Evolutionary conservation across 1,140 invertebrate species (phyloP), one percentile per base, ranked within the genome.

Genomic region (Periplaneta americana): DNA sequence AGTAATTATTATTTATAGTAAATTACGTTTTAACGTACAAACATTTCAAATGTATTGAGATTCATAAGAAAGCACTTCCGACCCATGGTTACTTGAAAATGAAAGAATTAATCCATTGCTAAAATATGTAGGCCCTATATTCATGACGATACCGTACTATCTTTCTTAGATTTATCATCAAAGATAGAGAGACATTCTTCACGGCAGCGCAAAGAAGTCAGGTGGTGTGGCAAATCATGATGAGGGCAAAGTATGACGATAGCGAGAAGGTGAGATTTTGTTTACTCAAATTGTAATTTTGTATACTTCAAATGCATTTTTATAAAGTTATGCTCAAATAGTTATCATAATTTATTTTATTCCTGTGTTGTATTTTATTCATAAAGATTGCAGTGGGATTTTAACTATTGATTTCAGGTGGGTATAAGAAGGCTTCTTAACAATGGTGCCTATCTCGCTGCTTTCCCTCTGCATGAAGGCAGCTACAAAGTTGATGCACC

Each of bases 181-280:
- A 97, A 87, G 95, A 97, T 85, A 90, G 94, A 76, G 94, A 96
- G 75, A 94, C 93, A 0, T 94, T 95, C 48, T 99, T 96, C 85
- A 96, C 96, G 0, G 93, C 95, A 78, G 94, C 97, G 0, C 96
- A 98, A 85, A 90, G 98, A 39, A 97, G 95, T 83, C 88, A 96
- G 57, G 95, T 99, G 84, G 97, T 98, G 0, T 98, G 98, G 94
- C 96, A 98, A 87, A 96, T 99, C 83, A 88, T 99, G n/a, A 90
- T 95, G 1, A 88, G 95, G 83, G 92, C 93, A 8, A 92, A 93
- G 85, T 97, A 93, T 86, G 95, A 95, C 82, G 93, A 95, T 37
- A 92, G 91, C 18, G 93, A 93, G 80, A 92, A 93, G 81, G 87
- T 88, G 87, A 86, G 83, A 80, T 3, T n/a, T n/a, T n/a, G n/a